These are phyloP conservation scores for Hyalella azteca DNA, from an alignment of 2,888 invertebrate species.

Conservation along the genomic window DNA sequence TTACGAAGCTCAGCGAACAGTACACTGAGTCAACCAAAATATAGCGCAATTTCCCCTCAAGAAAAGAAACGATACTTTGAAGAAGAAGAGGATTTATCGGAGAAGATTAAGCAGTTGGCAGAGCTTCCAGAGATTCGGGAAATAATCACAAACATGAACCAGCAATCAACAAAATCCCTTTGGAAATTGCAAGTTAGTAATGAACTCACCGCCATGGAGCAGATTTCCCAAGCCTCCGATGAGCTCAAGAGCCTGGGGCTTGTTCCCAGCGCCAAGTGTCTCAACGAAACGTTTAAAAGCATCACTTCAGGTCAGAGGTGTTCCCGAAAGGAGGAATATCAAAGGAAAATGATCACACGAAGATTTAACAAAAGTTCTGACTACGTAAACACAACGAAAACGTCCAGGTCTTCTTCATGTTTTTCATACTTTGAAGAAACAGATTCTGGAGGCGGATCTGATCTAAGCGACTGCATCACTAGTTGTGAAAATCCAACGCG, in stretches of 20 bases:
- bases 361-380: neutral
- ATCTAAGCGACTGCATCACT: neutral
- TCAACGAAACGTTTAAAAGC: neutral
- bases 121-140: conserved; percentile 2
- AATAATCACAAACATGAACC: neutral
- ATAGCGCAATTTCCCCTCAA: no score
- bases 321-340: neutral
- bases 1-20: neutral
- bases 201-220: neutral
- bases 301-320: neutral
- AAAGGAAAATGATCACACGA: neutral
- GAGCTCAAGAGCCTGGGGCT: neutral
- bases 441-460: neutral
- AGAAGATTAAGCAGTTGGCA: neutral
- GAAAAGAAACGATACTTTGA: neutral
- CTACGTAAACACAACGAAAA: neutral
- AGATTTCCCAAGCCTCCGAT: neutral
- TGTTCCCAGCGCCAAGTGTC: neutral
- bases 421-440: neutral
- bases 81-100: neutral
- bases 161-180: neutral
- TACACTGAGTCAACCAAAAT: no score
- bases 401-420: neutral
- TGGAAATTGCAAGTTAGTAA: neutral
- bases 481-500: neutral